Evolutionary conservation across 1,140 invertebrate species (phyloP), one percentile per base, ranked within the genome.

Genomic region (Rhagoletis pomonella): DNA sequence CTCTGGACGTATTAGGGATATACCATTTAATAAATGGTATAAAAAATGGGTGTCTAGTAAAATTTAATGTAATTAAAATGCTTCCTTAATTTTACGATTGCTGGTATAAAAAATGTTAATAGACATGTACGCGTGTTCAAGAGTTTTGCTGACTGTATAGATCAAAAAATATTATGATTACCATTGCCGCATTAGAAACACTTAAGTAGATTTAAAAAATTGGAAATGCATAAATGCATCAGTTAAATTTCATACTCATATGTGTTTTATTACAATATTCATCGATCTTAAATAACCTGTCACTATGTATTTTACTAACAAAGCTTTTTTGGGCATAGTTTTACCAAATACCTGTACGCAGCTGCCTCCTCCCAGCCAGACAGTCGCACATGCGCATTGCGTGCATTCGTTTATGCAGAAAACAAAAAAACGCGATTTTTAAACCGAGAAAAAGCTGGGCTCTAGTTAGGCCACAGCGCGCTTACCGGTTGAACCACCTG

Each of bases 401-500:
- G 50, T 55, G 17, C n/a, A 81, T 55, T 81, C 47, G 73, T 81
- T 81, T 10, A 81, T 17, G 47, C 47, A 81, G 4, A 29, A 77
- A 29, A 7, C 7, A 29, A 77, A 29, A 7, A 4, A 47, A 12
- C 29, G 7, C 29, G 19, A 47, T 14, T 81, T 44, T 39, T 62
- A 10, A n/a, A 5, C n/a, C 9, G n/a, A n/a, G 60, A 4, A 17
- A 62, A 62, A 62, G 60, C 17, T 62, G 60, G 60, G 60, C n/a
- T n/a, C n/a, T 17, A 12, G 64, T 67, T 67, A 47, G 14, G 10
- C n/a, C 47, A 55, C 1, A 55, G 50, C 73, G 73, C 44, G 47
- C 73, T 50, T 81, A 81, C 73, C 73, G 73, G 73, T 81, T 81
- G 73, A 87, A 73, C 65, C 86, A 87, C 87, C 87, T 87, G 87